Evolutionary conservation across 2,113 vertebrate genomes (phyloP), one percentile per base, ranked within the genome.

Genomic region (Romanogobio albipinnatus): DNA sequence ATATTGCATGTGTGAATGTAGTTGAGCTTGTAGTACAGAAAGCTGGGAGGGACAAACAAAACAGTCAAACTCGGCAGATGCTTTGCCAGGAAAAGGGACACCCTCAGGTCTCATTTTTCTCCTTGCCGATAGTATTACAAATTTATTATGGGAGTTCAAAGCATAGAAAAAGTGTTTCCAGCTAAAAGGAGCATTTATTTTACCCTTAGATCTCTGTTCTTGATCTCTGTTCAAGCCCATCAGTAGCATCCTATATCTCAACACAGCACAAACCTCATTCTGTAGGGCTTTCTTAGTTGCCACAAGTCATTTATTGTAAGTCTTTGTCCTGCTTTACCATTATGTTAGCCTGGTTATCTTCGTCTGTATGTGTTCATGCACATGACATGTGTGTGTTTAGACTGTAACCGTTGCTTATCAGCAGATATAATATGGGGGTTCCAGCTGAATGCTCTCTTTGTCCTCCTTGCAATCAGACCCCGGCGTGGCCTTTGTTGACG

Each of bases 361-460:
- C 53, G 33, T 24, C 39, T 76, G 7, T 76, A 5, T 33, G 71
- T 15, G 58, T 47, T 33, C n/a, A 62, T 47, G 62, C 13, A 49
- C 13, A 66, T 24, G 70, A 49, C 13, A 66, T 24, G 70, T 76
- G 51, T 70, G 49, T 51, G 51, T 70, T 83, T 73, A 59, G 71
- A 49, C 43, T 39, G 58, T 77, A 84, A 76, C 36, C 61, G 9
- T 49, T 59, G 26, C 76, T 76, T 81, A 87, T 84, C 83, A 64
- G 82, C 76, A 29, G 82, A 84, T 80, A 87, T 81, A 84, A 80
- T 77, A 73, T 39, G 33, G 47, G 9, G 56, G 17, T 81, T 87
- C 76, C 9, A 15, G 53, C 66, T 84, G 56, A 75, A 77, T 81
- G 68, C 82, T 75, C 29, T 51, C 39, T 87, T 82, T 76, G 68